Conservation (phyloP, 2,797 vertebrate genomes). For the Pangasius krempfi region DNA sequence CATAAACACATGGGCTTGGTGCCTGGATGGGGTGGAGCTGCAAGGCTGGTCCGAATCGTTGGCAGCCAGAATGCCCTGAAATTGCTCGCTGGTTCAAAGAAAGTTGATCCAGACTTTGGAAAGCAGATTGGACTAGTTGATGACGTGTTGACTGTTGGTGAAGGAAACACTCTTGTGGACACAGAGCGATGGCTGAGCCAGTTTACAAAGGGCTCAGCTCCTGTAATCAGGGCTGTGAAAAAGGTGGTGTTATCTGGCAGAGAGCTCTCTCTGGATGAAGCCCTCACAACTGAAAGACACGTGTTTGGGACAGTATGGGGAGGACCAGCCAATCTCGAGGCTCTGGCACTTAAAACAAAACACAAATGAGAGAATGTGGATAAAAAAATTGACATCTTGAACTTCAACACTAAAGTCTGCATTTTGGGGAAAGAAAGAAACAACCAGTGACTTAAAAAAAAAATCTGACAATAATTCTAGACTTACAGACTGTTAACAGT, state of each 20-base stretch:
- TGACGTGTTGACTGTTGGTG: slow-evolving; percentile 69
- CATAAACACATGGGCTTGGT: slow-evolving; percentile 96
- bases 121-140: slow-evolving; percentile 80
- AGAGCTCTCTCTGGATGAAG: slow-evolving; percentile 83
- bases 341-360: slow-evolving; percentile 81
- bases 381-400: not conserved
- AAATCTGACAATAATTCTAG: not conserved
- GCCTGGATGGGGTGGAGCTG: slow-evolving; percentile 91
- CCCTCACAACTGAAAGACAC: slow-evolving; percentile 85
- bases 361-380: slow-evolving; percentile 73
- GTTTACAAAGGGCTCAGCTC: slow-evolving; percentile 76
- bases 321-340: slow-evolving; percentile 85
- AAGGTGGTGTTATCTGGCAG: slow-evolving; percentile 80
- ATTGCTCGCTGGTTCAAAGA: slow-evolving; percentile 79
- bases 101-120: slow-evolving; percentile 75
- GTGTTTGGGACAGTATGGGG: slow-evolving; percentile 92
- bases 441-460: not conserved
- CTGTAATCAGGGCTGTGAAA: slow-evolving; percentile 85
- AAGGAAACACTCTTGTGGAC: slow-evolving; percentile 61
- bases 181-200: slow-evolving; percentile 81
- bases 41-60: slow-evolving; percentile 80
- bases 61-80: slow-evolving; percentile 82
- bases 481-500: not conserved
- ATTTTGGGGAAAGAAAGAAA: not conserved
- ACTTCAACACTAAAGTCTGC: not conserved